Percentiles rank a stretch among this genome's conserved stretches.
These are phyloP conservation scores for Leptocoma aspasia DNA, from an alignment of 2,113 vertebrate genomes.

Conservation along the genomic window DNA sequence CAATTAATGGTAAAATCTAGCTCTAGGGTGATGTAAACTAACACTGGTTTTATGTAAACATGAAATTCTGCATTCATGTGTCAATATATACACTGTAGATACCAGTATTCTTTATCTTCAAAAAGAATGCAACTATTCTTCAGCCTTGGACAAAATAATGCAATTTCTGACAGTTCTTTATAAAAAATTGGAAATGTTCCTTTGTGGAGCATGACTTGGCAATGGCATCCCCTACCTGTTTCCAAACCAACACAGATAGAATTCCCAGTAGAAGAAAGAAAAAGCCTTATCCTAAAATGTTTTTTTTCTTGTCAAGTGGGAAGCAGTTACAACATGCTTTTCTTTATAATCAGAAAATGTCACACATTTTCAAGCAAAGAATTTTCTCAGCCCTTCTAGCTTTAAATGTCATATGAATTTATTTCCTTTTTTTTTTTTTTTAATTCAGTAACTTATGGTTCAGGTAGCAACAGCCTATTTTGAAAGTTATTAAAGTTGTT, in stretches of 20 bases:
- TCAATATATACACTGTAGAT: neutral
- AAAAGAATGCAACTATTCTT: neutral
- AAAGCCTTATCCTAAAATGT: neutral
- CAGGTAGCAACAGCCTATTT: neutral
- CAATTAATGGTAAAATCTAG: neutral
- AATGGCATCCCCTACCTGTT: neutral
- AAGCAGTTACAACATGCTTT: neutral
- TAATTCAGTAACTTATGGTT: neutral
- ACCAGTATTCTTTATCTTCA: neutral
- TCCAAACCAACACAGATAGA: neutral
- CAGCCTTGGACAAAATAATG: neutral
- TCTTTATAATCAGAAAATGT: conserved; percentile 12
- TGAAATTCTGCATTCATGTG: neutral
- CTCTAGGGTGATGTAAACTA: neutral
- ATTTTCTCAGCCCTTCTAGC: neutral
- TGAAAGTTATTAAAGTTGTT: neutral
- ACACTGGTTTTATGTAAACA: neutral
- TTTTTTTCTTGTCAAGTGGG: neutral
- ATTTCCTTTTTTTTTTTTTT: neutral
- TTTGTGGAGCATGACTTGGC: neutral
- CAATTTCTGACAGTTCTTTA: neutral
- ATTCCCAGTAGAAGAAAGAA: neutral
- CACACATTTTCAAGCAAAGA: neutral
- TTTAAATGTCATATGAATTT: neutral
- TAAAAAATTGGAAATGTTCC: neutral